Evolutionary conservation across 2,113 vertebrate genomes (phyloP).

Genomic region (Equus quagga): DNA sequence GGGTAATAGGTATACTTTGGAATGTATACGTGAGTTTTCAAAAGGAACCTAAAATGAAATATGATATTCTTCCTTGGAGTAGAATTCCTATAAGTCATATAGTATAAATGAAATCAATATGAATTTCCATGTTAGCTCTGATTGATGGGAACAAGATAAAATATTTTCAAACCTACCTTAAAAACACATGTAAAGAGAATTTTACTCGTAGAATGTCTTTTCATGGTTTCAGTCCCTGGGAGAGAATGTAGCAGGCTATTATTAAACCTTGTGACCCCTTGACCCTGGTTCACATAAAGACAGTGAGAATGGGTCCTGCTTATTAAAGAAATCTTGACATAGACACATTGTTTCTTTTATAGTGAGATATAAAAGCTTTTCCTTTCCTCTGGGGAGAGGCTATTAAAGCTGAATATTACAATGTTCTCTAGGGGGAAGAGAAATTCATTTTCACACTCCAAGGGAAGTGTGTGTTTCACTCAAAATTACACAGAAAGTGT

Average conservation of each 20-base stretch:
- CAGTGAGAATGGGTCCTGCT: not conserved
- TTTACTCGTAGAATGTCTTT: not conserved
- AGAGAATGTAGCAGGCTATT: not conserved
- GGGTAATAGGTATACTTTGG: not conserved
- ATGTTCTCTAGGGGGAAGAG: not conserved
- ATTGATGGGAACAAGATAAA: not conserved
- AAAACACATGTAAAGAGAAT: not conserved
- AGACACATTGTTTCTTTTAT: conserved; percentile 61
- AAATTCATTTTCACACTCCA: not conserved
- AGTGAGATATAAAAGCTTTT: conserved; percentile 17
- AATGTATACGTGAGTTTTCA: not conserved
- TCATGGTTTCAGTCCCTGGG: not conserved
- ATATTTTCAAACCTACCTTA: not conserved
- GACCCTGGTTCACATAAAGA: not conserved
- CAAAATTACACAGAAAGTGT: not conserved
- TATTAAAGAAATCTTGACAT: conserved; percentile 54
- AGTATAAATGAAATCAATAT: not conserved
- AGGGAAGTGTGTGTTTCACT: not conserved
- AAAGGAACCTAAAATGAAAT: conserved; percentile 49
- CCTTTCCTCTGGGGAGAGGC: not conserved
- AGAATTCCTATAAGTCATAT: not conserved
- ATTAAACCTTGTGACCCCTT: not conserved
- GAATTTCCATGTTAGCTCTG: not conserved
- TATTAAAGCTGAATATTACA: conserved; percentile 36
- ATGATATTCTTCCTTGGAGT: not conserved